phyloP scores from a whole-genome alignment of 2,113 vertebrate genomes.

The Polypterus senegalus region DNA sequence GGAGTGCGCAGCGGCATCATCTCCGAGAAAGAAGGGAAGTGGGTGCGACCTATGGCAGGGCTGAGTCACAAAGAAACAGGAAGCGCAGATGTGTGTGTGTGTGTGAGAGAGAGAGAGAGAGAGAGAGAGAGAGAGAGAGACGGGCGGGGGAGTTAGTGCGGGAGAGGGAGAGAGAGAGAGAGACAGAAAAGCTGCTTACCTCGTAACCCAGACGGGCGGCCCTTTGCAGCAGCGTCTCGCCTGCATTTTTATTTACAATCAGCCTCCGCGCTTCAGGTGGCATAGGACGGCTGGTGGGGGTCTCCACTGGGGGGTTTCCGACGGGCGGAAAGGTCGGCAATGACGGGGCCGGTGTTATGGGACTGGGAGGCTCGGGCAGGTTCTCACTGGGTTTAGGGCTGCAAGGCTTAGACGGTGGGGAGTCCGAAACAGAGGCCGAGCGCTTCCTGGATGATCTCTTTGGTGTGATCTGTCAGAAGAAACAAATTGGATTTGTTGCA shows the following conservation, averaged over 20 bases:
- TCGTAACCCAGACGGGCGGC: conserved; percentile 89
- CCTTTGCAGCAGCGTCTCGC: conserved; percentile 88
- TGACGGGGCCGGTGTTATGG: conserved; percentile 26
- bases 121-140: not conserved
- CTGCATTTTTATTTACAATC: conserved; percentile 96
- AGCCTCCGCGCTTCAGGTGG: conserved; percentile 85
- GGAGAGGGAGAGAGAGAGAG: not conserved
- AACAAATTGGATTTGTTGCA: not conserved
- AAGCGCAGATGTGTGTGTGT: not conserved
- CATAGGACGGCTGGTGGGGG: conserved; percentile 73
- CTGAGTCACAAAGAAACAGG: conserved; percentile 11
- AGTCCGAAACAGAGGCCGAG: conserved; percentile 46
- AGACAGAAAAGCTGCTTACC: conserved; percentile 43
- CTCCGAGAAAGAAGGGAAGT: not conserved
- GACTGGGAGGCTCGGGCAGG: conserved; percentile 42
- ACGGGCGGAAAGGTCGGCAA: conserved; percentile 35
- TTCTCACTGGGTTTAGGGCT: conserved; percentile 44
- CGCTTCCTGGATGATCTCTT: conserved; percentile 53
- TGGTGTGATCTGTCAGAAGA: conserved; percentile 38
- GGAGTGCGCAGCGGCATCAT: too few relatives aligned
- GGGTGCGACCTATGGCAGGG: conserved; percentile 5
- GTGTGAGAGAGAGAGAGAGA: not conserved
- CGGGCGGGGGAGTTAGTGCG: not conserved
- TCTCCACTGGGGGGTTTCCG: conserved; percentile 40
- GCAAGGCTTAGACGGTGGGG: conserved; percentile 41